Base-by-base conservation (phyloP, 1,140 invertebrate species). In the Drosophila kurseongensis region DNA sequence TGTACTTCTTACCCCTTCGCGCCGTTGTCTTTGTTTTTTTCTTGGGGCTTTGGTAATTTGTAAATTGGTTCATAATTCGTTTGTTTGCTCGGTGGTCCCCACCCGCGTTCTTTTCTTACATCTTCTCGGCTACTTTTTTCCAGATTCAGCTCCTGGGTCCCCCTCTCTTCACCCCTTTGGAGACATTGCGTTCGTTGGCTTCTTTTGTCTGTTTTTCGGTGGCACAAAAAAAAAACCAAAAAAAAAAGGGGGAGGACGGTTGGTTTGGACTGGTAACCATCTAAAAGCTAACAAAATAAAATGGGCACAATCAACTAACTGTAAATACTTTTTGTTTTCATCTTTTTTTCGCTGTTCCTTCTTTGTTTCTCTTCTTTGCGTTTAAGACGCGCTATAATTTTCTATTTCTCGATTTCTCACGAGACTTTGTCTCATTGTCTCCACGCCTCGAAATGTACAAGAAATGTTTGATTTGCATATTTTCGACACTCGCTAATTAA, bases 281-380 rank as follows among this genome's bases (percentile, higher is more conserved):
- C 78, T 81, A 88, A 86, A 69, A 86, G 82, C 75, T 72, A 74
- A 79, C 78, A 86, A 85, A 86, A 75, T 80, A 79, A 80, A 89
- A 89, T 89, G 84, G 84, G 84, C 81, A 89, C 84, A 89, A 89
- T 89, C 80, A 89, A 80, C 85, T 89, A 89, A 89, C 84, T 84
- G 84, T 89, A 89, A 78, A 84, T 88, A 74, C 71, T 66, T 79
- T 86, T 88, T 88, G 63, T 79, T 79, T 65, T 48, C 71, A 50
- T 47, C 74, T 58, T 56, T 73, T 47, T 57, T 59, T 54, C n/a
- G 45, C 61, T 60, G 27, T 29, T 78, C 62, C 65, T 65, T 66
- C 35, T 59, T 50, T 79, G 62, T 75, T 75, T 66, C 47, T 82
- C 44, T 32, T 2, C 29, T 12, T 12, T 16, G 18, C 23, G 12